Percentiles rank a stretch among this genome's conserved stretches.
Conservation (phyloP, 2,888 invertebrate genomes). For the Lamellibrachia columna region DNA sequence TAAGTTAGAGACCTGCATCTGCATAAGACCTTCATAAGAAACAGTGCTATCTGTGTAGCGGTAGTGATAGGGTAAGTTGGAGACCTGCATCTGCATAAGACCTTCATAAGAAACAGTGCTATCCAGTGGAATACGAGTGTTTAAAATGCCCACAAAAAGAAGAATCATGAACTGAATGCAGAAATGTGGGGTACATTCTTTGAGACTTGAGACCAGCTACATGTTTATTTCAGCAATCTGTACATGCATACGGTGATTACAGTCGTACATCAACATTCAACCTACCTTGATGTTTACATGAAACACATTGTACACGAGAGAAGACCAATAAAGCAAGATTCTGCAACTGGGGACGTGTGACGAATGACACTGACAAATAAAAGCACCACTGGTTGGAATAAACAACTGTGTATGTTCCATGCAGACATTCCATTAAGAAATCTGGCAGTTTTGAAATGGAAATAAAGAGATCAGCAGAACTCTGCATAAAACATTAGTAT, state of each 20-base stretch:
- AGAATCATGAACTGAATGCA: background rate
- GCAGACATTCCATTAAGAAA: background rate
- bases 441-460: background rate
- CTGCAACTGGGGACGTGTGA: background rate
- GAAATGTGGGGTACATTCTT: background rate
- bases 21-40: no score
- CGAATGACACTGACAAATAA: background rate
- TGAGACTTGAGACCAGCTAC: background rate
- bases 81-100: no score
- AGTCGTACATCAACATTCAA: slow-evolving; percentile 1
- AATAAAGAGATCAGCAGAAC: background rate
- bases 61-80: no score
- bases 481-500: background rate
- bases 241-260: background rate
- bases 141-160: background rate
- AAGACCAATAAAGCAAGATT: background rate
- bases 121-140: background rate
- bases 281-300: background rate
- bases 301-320: background rate
- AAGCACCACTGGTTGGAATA: background rate
- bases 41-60: no score
- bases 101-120: background rate
- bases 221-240: background rate
- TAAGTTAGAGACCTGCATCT: no score
- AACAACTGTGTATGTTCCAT: background rate